These are phyloP conservation scores for Eupithecia abbreviata DNA, from an alignment of 2,888 invertebrate genomes.

Conservation along the genomic window DNA sequence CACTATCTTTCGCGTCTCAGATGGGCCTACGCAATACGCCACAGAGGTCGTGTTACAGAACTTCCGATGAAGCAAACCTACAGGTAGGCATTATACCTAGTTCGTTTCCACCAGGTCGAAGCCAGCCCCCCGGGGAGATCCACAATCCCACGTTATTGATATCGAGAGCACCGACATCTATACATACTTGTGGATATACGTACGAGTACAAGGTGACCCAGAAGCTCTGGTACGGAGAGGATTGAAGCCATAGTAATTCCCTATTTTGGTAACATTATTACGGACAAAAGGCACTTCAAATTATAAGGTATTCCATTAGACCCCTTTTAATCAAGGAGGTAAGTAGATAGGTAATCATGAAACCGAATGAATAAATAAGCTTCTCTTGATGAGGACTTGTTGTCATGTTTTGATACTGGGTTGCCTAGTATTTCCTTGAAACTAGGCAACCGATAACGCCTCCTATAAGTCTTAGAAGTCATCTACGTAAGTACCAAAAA, in stretches of 20 bases:
- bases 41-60: not conserved
- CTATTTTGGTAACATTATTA: not conserved
- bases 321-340: not conserved
- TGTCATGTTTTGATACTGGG: too few relatives aligned
- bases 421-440: not conserved
- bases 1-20: not conserved
- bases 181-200: not conserved
- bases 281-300: not conserved
- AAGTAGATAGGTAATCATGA: too few relatives aligned
- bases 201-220: conserved; percentile 1
- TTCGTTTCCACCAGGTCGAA: not conserved
- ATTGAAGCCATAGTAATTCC: not conserved
- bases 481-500: too few relatives aligned
- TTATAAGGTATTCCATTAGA: not conserved
- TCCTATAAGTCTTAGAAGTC: too few relatives aligned
- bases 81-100: not conserved
- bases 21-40: not conserved
- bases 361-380: not conserved
- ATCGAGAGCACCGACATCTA: conserved; percentile 2
- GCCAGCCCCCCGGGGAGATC: not conserved
- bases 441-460: too few relatives aligned
- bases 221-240: too few relatives aligned
- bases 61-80: not conserved
- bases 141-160: conserved; percentile 7
- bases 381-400: not conserved